Evolutionary conservation across 2,113 vertebrate species (phyloP).

Genomic region (Meriones unguiculatus): DNA sequence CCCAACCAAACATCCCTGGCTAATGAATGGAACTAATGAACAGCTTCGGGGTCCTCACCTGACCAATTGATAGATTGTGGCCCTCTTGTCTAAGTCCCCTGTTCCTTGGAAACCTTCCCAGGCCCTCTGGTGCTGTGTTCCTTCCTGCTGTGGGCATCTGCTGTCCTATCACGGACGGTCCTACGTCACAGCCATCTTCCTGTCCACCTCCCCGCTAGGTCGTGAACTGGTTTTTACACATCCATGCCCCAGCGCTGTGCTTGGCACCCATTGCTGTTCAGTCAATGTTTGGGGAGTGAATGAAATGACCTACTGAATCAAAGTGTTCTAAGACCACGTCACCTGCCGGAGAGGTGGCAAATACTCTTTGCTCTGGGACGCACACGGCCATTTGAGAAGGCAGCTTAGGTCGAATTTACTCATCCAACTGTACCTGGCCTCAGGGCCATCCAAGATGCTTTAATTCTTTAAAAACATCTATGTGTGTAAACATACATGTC

Average conservation of each 20-base stretch:
- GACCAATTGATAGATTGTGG: neutral
- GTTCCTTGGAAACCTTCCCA: neutral
- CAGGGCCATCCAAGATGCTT: neutral
- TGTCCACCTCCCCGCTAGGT: neutral
- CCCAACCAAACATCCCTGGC: neutral
- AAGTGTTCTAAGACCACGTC: neutral
- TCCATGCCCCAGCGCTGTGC: neutral
- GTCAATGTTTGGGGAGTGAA: neutral
- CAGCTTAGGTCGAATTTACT: neutral
- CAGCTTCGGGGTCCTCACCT: neutral
- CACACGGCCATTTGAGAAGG: neutral
- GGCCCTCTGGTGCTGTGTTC: neutral
- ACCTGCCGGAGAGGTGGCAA: neutral
- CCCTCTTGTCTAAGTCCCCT: neutral
- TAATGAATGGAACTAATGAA: neutral
- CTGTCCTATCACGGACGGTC: fast-evolving
- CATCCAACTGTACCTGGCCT: neutral
- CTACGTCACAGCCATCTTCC: neutral
- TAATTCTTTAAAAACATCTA: neutral
- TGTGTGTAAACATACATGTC: neutral
- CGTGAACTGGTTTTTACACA: neutral
- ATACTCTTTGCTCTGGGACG: neutral
- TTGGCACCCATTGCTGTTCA: neutral
- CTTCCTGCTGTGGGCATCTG: neutral
- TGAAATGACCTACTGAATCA: neutral